Evolutionary conservation across 2,888 invertebrate species (phyloP).

Genomic region (Agrotis puta): DNA sequence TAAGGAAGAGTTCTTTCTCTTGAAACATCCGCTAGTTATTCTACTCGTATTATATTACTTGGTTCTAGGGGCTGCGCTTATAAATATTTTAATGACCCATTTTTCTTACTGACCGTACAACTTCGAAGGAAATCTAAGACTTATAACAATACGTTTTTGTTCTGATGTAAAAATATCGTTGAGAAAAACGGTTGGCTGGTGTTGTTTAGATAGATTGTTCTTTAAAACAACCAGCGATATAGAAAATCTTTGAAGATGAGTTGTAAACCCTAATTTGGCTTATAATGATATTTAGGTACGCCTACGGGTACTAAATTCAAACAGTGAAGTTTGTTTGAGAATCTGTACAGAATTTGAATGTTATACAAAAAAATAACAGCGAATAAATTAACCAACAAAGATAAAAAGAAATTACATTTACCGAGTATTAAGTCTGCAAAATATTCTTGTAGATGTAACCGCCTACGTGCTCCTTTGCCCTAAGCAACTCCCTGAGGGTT

Average conservation of each 20-base stretch:
- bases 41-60: conserved; percentile 21
- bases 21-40: conserved; percentile 8
- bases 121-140: background rate
- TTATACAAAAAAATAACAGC: conserved; percentile 7
- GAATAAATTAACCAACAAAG: conserved; percentile 23
- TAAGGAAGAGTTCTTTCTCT: conserved; percentile 10
- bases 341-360: conserved; percentile 12
- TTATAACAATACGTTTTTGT: conserved; percentile 7
- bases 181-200: background rate
- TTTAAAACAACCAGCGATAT: background rate
- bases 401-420: conserved; percentile 32
- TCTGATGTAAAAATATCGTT: conserved; percentile 8
- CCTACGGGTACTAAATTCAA: conserved; percentile 12
- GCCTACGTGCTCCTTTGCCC: conserved; percentile 19
- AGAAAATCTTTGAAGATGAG: background rate
- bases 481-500: background rate
- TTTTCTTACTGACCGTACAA: conserved; percentile 7
- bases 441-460: conserved; percentile 3
- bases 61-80: conserved; percentile 10
- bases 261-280: background rate
- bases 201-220: background rate
- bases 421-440: background rate
- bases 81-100: conserved; percentile 40
- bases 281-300: background rate
- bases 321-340: conserved; percentile 29